Base-by-base conservation (phyloP, 30 jellyfish, hydroid and myxozoan species). In the Hydractinia symbiolongicarpus region DNA sequence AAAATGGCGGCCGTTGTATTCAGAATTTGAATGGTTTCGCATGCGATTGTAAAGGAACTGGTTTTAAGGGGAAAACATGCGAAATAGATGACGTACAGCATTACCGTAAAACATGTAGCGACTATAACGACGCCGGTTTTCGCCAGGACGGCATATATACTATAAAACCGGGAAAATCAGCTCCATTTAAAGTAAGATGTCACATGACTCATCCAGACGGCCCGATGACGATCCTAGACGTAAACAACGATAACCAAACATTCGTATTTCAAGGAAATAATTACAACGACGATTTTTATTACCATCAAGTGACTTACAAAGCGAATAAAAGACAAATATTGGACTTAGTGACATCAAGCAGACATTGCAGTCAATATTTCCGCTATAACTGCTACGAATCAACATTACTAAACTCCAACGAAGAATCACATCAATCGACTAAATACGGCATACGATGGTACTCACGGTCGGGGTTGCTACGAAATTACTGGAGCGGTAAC, bases 371-470 rank as follows among this genome's bases (percentile, higher is more conserved):
- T 5, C 87, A 79, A 50, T 61, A 79, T 66, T 44, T 79, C 21
- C 66, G 87, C 9, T 79, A 79, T 56, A 57, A 79, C 53, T 79
- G 87, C 44, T 61, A 61, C 70, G 85, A 19, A 6, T 79, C 87
- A 61, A 79, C 87, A 5, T 54, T 79, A 5, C 15, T 79, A 67
- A 79, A 79, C 53, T 61, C 87, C 8, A 16, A 56, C 53, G 70
- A 61, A 11, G 30, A n/a, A 1, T 9, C 20, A 13, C 21, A 21
- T 9, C 86, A 53, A n/a, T 50, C 83, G 9, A 19, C 87, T 5
- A 30, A 66, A 20, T 44, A 61, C 11, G 87, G 87, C 5, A 4
- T 79, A n/a, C 82, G 87, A n/a, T 79, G 87, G 87, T 79, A 16
- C 61, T 61, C 83, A 11, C 61, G 87, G 21, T 49, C 53, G 4